Conservation (phyloP, 2,888 invertebrate species). For the Ophion ventricosus region DNA sequence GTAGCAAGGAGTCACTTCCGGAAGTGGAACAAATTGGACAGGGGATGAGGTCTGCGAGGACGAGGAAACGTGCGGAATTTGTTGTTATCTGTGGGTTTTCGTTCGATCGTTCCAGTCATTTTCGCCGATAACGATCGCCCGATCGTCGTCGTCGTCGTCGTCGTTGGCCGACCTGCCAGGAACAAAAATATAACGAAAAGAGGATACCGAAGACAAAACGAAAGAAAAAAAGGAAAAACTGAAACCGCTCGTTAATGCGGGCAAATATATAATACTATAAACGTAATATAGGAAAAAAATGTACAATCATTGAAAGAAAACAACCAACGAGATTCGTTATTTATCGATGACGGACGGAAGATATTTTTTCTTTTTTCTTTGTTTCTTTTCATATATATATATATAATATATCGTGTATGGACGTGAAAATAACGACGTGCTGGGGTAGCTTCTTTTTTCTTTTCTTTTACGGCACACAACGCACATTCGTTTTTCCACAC, state of each 20-base stretch:
- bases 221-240: background rate
- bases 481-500: conserved; percentile 15
- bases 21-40: conserved; percentile 32
- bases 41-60: conserved; percentile 48
- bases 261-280: background rate
- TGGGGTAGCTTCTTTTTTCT: background rate
- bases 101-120: conserved; percentile 69
- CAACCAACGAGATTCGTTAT: conserved; percentile 48
- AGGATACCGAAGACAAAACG: conserved; percentile 9
- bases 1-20: conserved; percentile 25
- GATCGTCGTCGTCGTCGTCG: conserved; percentile 71
- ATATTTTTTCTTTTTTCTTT: conserved; percentile 20
- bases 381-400: background rate
- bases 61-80: conserved; percentile 54
- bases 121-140: conserved; percentile 70
- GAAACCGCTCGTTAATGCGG: background rate
- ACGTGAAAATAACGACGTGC: conserved; percentile 18
- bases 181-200: conserved; percentile 23
- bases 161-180: conserved; percentile 71
- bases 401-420: background rate
- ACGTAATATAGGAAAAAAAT: conserved; percentile 19
- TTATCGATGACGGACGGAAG: conserved; percentile 61
- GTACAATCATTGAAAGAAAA: background rate
- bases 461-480: background rate
- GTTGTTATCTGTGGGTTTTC: conserved; percentile 23